Evolutionary conservation across 2,113 vertebrate genomes (phyloP).

Genomic region (Pseudorhombus dupliciocellatus): DNA sequence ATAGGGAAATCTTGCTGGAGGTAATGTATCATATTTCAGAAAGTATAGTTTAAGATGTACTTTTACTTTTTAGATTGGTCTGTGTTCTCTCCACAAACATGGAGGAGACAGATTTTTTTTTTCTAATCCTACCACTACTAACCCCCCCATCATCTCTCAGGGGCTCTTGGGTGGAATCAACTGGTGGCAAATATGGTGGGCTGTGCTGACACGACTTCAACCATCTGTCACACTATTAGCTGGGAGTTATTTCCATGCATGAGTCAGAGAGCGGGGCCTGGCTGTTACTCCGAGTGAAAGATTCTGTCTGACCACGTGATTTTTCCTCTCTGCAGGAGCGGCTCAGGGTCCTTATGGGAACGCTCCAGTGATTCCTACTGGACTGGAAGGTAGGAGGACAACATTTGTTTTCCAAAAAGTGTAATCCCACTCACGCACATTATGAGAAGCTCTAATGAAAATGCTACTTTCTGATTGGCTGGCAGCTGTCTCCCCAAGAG

Average conservation of each 20-base stretch:
- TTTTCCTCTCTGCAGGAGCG: constrained; percentile 31
- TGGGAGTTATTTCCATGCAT: constrained; percentile 10
- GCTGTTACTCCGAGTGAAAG: not conserved
- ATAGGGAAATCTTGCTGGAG: no score
- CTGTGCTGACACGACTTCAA: constrained; percentile 1
- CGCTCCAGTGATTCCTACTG: constrained; percentile 68
- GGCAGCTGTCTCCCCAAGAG: not conserved
- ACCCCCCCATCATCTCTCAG: constrained; percentile 64
- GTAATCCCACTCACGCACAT: not conserved
- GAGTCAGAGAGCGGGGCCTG: constrained; percentile 22
- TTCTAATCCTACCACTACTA: no score
- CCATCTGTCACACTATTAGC: constrained; percentile 28
- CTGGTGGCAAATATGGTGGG: constrained; percentile 75
- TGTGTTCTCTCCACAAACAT: no score
- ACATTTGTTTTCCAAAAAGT: not conserved
- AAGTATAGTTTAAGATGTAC: no score
- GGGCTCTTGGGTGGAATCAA: constrained; percentile 67
- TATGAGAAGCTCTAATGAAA: not conserved
- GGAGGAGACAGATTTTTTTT: no score
- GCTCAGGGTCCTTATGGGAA: constrained; percentile 73
- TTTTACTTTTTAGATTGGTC: no score
- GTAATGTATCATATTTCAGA: no score
- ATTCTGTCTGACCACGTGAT: constrained; percentile 3
- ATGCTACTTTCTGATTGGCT: not conserved
- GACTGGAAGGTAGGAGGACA: constrained; percentile 72